A percentile compares a stretch with the other conserved stretches of the same genome.
phyloP scores from a whole-genome alignment of 1,140 invertebrate genomes.

The Drosophila serrata region DNA sequence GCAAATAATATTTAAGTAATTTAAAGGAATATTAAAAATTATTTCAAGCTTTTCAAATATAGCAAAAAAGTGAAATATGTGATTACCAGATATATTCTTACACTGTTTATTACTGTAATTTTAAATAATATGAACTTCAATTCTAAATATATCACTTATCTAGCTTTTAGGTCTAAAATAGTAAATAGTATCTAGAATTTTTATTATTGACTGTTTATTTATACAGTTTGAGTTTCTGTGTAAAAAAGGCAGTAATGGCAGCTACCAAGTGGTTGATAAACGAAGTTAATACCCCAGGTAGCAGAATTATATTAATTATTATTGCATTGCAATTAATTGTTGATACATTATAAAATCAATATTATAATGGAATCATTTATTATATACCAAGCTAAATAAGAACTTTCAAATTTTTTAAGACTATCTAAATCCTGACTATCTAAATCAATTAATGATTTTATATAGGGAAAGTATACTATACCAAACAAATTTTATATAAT shows the following conservation, averaged over 20 bases:
- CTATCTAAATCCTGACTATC: neutral
- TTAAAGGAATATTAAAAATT: neutral
- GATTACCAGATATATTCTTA: rapidly evolving
- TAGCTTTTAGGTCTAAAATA: neutral
- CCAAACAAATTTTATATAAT: neutral
- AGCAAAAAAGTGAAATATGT: rapidly evolving
- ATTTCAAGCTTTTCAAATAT: neutral
- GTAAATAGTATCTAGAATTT: neutral
- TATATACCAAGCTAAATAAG: too few relatives aligned
- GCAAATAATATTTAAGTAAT: neutral
- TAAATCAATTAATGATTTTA: neutral
- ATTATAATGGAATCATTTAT: too few relatives aligned
- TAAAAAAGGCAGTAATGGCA: neutral
- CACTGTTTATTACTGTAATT: neutral
- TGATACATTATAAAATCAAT: too few relatives aligned
- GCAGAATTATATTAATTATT: neutral
- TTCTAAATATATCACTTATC: neutral
- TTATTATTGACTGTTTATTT: neutral
- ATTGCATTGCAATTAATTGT: neutral
- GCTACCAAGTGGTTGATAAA: neutral
- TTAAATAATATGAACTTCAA: neutral
- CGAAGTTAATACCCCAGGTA: neutral
- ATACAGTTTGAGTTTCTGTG: neutral
- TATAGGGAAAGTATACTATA: neutral
- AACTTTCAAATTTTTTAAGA: too few relatives aligned